A percentile compares a stretch with the other conserved stretches of the same genome.
Conservation (phyloP, 1,140 invertebrate species). For the Asobara japonica region DNA sequence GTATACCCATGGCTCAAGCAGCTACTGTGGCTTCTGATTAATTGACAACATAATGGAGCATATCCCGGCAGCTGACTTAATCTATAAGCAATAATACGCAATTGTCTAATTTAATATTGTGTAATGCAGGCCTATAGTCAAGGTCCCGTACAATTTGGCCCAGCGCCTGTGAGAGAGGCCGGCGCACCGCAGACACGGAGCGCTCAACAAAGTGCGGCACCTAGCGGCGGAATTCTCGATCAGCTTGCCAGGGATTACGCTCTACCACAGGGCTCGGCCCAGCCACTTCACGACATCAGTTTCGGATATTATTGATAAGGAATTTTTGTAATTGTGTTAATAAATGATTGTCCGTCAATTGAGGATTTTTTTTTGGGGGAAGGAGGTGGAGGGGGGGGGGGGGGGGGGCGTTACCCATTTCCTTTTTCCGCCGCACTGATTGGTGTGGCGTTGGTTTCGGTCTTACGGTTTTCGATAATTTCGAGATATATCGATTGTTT, state of each 20-base stretch:
- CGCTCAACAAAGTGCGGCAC: slow-evolving; percentile 48
- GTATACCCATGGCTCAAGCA: too few relatives aligned
- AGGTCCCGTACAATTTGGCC: slow-evolving; percentile 59
- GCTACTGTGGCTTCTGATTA: too few relatives aligned
- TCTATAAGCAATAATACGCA: too few relatives aligned
- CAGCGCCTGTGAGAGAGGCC: slow-evolving; percentile 60
- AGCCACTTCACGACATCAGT: slow-evolving; percentile 80
- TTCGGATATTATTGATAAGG: slow-evolving; percentile 76
- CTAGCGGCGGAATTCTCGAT: slow-evolving; percentile 75
- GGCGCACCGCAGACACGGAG: background rate
- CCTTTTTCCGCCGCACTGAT: too few relatives aligned
- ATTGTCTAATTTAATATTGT: too few relatives aligned
- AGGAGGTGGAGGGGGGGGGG: background rate
- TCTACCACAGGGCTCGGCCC: slow-evolving; percentile 73
- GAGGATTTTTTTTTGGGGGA: background rate
- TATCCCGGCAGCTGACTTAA: too few relatives aligned
- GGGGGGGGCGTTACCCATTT: background rate
- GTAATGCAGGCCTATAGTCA: slow-evolving; percentile 63
- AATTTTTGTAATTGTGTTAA: background rate
- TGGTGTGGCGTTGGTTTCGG: too few relatives aligned
- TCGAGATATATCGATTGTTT: too few relatives aligned
- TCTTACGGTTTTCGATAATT: too few relatives aligned
- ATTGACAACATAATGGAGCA: too few relatives aligned
- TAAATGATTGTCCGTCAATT: background rate
- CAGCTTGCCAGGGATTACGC: slow-evolving; percentile 84